Percentiles rank a stretch among this genome's conserved stretches.
Conservation (phyloP, 2,888 invertebrate species). For the Acleris cristana region DNA sequence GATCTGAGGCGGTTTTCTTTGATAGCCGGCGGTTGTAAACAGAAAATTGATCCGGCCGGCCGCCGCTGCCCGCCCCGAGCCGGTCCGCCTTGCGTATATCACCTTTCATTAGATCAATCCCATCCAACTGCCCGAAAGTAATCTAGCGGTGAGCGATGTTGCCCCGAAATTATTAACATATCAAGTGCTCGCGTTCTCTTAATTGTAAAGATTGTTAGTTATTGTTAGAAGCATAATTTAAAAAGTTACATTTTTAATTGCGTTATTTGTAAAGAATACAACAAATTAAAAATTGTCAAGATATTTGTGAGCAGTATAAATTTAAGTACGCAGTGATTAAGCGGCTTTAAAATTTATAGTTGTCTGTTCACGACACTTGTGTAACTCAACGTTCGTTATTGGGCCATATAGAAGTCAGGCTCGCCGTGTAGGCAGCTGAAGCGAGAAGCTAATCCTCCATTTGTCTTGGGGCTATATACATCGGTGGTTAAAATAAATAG, state of each 20-base stretch:
- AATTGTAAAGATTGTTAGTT: conserved; percentile 13
- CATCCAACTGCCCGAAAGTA: conserved; percentile 36
- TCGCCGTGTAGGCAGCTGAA: conserved; percentile 29
- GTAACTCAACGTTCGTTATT: conserved; percentile 37
- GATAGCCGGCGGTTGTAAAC: conserved; percentile 73
- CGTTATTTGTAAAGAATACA: not conserved
- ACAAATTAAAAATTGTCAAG: not conserved
- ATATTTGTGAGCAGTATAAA: not conserved
- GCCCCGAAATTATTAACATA: conserved; percentile 30
- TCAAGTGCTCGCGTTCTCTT: conserved; percentile 21
- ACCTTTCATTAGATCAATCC: conserved; percentile 54
- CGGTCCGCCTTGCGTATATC: conserved; percentile 41
- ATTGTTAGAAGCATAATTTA: not conserved
- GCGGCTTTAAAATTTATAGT: conserved; percentile 28
- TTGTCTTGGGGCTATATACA: conserved; percentile 49
- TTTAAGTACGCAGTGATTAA: conserved; percentile 16
- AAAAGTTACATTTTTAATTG: too few relatives aligned
- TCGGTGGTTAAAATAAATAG: conserved; percentile 68
- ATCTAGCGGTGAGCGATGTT: conserved; percentile 26
- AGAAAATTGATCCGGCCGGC: conserved; percentile 75
- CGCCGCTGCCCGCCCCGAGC: conserved; percentile 55
- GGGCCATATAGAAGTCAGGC: conserved; percentile 30
- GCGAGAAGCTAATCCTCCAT: conserved; percentile 40
- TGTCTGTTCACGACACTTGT: conserved; percentile 18
- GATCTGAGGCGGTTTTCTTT: conserved; percentile 67